Percentiles rank a stretch among this genome's conserved stretches.
These are phyloP conservation scores for Lasiommata megera DNA, from an alignment of 2,888 invertebrate genomes.

Conservation along the genomic window DNA sequence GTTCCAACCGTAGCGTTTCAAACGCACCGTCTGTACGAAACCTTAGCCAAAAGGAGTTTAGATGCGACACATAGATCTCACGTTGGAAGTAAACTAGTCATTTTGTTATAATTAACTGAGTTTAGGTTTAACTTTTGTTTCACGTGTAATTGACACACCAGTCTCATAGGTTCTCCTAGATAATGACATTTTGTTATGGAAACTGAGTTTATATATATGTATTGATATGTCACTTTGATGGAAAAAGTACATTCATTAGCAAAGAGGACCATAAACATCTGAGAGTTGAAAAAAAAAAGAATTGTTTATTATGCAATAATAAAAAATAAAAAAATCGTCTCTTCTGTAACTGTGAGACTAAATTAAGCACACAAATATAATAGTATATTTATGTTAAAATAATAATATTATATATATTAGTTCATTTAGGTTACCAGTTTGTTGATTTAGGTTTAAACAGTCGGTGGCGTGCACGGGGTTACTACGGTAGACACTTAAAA, in stretches of 20 bases:
- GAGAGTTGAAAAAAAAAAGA: no score
- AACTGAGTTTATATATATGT: no score
- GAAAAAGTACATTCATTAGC: no score
- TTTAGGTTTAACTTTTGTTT: slow-evolving; percentile 12
- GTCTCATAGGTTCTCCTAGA: not conserved
- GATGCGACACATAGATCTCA: slow-evolving; percentile 43
- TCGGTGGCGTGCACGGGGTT: no score
- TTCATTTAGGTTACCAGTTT: not conserved
- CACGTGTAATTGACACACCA: slow-evolving; percentile 6
- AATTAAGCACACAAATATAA: not conserved
- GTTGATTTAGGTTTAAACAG: not conserved
- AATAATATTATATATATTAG: not conserved
- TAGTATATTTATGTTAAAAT: not conserved
- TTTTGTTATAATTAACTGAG: slow-evolving; percentile 29
- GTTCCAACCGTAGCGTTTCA: slow-evolving; percentile 11
- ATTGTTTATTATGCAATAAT: no score
- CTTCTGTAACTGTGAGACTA: not conserved
- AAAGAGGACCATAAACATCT: no score
- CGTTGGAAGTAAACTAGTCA: slow-evolving; percentile 48
- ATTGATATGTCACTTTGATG: no score
- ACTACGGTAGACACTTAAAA: no score
- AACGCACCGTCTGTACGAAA: slow-evolving; percentile 13
- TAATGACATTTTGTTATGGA: no score
- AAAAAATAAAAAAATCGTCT: no score
- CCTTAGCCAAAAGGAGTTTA: slow-evolving; percentile 6